Conservation (phyloP, 2,113 vertebrate genomes). For the Heterocephalus glaber region DNA sequence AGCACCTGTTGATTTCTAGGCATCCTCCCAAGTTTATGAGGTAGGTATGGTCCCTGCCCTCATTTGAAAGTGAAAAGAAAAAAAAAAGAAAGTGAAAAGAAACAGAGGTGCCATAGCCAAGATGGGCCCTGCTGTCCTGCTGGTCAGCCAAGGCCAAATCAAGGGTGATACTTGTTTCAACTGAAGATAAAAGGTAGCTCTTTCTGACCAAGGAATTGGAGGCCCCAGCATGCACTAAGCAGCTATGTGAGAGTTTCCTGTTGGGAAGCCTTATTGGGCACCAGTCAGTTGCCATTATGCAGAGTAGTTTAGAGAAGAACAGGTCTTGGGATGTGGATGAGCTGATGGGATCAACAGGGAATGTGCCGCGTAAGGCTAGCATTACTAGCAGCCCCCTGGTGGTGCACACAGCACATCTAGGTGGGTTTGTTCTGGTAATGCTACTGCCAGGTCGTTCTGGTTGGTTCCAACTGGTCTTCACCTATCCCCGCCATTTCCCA, state of each 20-base stretch:
- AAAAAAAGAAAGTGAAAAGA: background rate
- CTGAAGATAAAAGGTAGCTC: background rate
- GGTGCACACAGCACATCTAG: background rate
- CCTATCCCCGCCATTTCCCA: background rate
- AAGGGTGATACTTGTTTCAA: constrained; percentile 30
- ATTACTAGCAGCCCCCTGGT: background rate
- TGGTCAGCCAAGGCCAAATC: background rate
- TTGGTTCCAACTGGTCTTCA: background rate
- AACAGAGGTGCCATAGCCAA: background rate
- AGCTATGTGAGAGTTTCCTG: background rate
- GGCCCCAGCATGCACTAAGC: background rate
- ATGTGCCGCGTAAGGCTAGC: background rate
- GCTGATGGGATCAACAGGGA: background rate
- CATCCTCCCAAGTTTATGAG: background rate
- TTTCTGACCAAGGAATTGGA: background rate
- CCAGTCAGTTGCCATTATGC: background rate
- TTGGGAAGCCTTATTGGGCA: background rate
- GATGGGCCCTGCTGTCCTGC: background rate
- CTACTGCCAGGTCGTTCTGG: background rate
- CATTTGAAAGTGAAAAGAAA: background rate
- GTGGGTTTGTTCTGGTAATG: background rate
- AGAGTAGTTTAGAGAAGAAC: background rate
- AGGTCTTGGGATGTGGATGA: background rate
- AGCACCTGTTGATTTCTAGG: background rate
- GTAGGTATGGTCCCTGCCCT: background rate